A percentile compares a stretch with the other conserved stretches of the same genome.
Evolutionary conservation across 2,797 vertebrate genomes (phyloP).

Genomic region (Eospalax fontanierii): DNA sequence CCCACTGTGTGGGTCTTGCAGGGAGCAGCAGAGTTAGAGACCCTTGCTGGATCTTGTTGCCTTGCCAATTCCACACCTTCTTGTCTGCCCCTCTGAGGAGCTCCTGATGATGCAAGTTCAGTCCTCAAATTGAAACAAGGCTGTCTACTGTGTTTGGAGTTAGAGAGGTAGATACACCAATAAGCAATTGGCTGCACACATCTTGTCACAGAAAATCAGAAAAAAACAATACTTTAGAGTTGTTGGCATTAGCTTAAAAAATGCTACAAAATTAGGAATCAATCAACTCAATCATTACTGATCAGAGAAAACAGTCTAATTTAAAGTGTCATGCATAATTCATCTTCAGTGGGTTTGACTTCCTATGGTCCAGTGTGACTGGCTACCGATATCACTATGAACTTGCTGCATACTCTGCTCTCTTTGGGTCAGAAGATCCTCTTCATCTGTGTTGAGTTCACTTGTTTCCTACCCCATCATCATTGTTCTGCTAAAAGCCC

Average conservation of each 20-base stretch:
- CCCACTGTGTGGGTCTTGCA: too few relatives aligned
- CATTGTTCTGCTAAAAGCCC: neutral
- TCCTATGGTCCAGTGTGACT: neutral
- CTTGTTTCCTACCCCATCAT: neutral
- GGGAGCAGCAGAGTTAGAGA: neutral
- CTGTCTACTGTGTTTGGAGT: neutral
- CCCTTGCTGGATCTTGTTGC: accelerated
- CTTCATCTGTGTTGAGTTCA: neutral
- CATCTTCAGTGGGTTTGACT: neutral
- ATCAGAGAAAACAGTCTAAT: neutral
- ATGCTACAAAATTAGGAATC: neutral
- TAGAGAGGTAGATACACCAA: neutral
- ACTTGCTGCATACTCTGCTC: neutral
- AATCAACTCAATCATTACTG: neutral
- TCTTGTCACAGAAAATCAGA: neutral
- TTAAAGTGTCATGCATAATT: too few relatives aligned
- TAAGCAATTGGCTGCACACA: too few relatives aligned
- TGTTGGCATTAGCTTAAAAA: neutral
- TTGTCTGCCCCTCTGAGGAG: neutral
- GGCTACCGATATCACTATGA: neutral
- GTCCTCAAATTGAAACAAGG: neutral
- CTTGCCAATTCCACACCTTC: too few relatives aligned
- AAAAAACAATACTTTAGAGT: neutral
- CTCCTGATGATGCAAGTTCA: neutral
- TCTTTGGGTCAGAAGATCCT: neutral